Evolutionary conservation across 1,140 invertebrate genomes (phyloP), one percentile per base, ranked within the genome.

Genomic region (Trichonephila clavipes): DNA sequence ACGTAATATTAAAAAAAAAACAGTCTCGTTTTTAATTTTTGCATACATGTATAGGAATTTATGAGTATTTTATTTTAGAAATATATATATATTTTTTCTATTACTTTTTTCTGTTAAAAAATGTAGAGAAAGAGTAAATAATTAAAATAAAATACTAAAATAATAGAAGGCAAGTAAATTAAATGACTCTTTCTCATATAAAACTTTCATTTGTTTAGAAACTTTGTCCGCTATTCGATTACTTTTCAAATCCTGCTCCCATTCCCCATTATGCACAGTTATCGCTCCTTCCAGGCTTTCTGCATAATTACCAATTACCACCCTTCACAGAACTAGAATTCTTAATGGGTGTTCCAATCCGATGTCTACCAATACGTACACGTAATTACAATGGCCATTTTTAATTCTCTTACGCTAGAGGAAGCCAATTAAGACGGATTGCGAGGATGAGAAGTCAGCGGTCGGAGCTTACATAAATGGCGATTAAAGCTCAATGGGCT

Each of bases 401-500:
- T 77, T 77, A 77, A 40, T 77, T 24, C 34, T 28, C 28, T 77
- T 34, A 77, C 18, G 16, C 14, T 14, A 28, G 28, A 16, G 14
- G 18, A 40, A 14, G 34, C 24, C 72, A 77, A 77, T 77, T 77
- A 77, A 34, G 72, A 28, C 21, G 72, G 28, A 40, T 77, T 77
- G 28, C 28, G 24, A 40, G 34, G 72, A 18, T 40, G 16, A 18
- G 19, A 34, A 24, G 21, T n/a, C 51, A 16, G 72, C 16, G 72
- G 72, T 28, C 24, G 14, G 28, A 6, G 72, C 16, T 77, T 40
- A 19, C 72, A 77, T 40, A 40, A 77, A 77, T 5, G 72, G 16
- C 19, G 72, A 77, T 77, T 77, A 77, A 77, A 77, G 72, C 72
- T 77, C 72, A 34, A 34, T 34, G 5, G 72, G 18, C 34, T 77